These are phyloP conservation scores for Dinoponera quadriceps DNA, from an alignment of 1,140 invertebrate species.

Conservation along the genomic window DNA sequence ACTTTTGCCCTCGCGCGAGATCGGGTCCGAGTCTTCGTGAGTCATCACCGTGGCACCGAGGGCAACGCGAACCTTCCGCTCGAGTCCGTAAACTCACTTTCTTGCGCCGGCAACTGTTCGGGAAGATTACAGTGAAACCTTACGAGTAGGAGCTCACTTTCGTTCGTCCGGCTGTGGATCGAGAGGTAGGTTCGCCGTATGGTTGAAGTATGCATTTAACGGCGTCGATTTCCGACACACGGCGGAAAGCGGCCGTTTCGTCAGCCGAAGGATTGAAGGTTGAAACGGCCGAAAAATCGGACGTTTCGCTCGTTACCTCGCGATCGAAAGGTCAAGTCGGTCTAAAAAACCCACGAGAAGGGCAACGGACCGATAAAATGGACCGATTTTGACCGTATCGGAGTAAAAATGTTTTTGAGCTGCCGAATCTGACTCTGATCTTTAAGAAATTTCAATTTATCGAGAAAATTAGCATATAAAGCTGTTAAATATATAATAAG, in stretches of 20 bases:
- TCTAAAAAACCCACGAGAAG: neutral
- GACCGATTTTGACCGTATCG: too few species aligned
- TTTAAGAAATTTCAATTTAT: too few species aligned
- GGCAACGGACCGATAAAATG: too few species aligned
- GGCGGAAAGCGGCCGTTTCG: neutral
- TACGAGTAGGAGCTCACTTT: slow-evolving; percentile 53
- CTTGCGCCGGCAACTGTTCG: slow-evolving; percentile 53
- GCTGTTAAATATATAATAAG: too few species aligned
- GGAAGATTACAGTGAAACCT: slow-evolving; percentile 56
- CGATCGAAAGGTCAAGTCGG: neutral
- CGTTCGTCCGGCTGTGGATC: slow-evolving; percentile 33
- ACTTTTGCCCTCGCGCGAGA: slow-evolving; percentile 65
- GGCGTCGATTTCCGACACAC: slow-evolving; percentile 27
- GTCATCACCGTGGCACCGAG: slow-evolving; percentile 51
- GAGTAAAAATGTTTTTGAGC: too few species aligned
- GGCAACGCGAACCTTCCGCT: slow-evolving; percentile 40
- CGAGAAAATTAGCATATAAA: too few species aligned
- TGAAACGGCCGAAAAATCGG: too few species aligned
- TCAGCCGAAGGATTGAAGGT: too few species aligned
- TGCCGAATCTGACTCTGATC: too few species aligned
- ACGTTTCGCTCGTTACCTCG: too few species aligned
- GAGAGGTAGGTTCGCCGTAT: neutral
- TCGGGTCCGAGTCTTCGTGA: slow-evolving; percentile 49
- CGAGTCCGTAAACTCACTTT: slow-evolving; percentile 64
- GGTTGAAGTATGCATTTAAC: slow-evolving; percentile 15